These are phyloP conservation scores for Noctua janthe DNA, from an alignment of 2,888 invertebrate genomes.

Conservation along the genomic window DNA sequence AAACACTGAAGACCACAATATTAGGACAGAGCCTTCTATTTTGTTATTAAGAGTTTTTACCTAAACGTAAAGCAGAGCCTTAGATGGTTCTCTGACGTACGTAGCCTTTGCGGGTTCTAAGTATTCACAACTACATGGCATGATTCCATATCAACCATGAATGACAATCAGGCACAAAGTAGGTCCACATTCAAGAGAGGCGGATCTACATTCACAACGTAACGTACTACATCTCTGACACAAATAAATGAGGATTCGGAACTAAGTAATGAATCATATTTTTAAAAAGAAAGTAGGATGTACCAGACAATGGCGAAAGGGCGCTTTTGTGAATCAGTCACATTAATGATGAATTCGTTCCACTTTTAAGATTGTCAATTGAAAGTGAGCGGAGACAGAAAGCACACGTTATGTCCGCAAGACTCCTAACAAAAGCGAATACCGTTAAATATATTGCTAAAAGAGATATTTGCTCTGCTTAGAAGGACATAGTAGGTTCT, in stretches of 20 bases:
- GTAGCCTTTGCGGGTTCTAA: conserved; percentile 29
- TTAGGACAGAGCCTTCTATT: conserved; percentile 19
- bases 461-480: not conserved
- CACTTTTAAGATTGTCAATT: conserved; percentile 23
- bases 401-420: not conserved
- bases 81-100: conserved; percentile 51
- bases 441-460: not conserved
- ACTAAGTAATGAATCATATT: conserved; percentile 58
- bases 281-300: conserved; percentile 58
- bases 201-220: conserved; percentile 56
- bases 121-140: conserved; percentile 41
- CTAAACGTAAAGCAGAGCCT: conserved; percentile 26
- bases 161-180: conserved; percentile 48
- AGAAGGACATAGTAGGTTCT: not conserved
- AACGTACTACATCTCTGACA: conserved; percentile 52
- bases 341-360: conserved; percentile 20
- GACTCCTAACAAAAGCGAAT: not conserved
- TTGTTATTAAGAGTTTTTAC: conserved; percentile 33
- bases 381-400: conserved; percentile 8
- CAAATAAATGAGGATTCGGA: conserved; percentile 47
- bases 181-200: conserved; percentile 44
- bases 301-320: conserved; percentile 45
- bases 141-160: conserved; percentile 47
- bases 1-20: not conserved
- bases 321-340: conserved; percentile 39